Evolutionary conservation across 2,888 invertebrate species (phyloP), one percentile per base, ranked within the genome.

Genomic region (Spicauda simplicius): DNA sequence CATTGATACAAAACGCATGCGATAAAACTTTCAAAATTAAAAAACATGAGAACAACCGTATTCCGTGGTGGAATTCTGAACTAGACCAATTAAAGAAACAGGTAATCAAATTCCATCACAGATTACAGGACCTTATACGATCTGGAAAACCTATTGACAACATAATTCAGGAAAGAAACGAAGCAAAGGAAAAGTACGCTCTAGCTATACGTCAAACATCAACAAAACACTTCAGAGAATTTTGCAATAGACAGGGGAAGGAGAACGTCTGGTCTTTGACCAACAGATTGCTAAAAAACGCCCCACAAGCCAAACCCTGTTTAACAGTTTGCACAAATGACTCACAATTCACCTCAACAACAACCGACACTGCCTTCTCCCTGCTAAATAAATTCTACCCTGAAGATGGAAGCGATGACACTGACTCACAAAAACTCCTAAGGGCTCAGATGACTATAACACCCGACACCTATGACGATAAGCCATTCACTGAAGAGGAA

Each of bases 241-340:
- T 37, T n/a, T 56, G 56, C 33, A 56, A 7, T 11, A 2, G 3
- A 18, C 57, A 57, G 6, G 57, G 41, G 0, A 56, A 56, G 8
- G 56, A 56, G 4, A 56, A 56, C 16, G 56, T 56, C 0, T 56
- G 56, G 56, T 56, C 56, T 0, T 11, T 56, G 0, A 56, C 54
- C 12, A 55, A 55, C 30, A 30, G 30, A 30, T 30, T 55, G 0
- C 7, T 55, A 16, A 55, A 55, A 30, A n/a, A 30, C 10, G 0
- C n/a, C 5, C 54, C 54, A 0, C 54, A 55, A 55, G 8, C 54
- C n/a, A 55, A 55, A 5, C n/a, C 54, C 12, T 30, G 30, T 7
- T 14, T 30, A 2, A 55, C 54, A 5, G 30, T 55, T 10, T 1
- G 4, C 7, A 7, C 14, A 1, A 20, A 5, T 20, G n/a, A 55